Conservation (phyloP, 1,140 invertebrate species). For the Drosophila carrolli region DNA sequence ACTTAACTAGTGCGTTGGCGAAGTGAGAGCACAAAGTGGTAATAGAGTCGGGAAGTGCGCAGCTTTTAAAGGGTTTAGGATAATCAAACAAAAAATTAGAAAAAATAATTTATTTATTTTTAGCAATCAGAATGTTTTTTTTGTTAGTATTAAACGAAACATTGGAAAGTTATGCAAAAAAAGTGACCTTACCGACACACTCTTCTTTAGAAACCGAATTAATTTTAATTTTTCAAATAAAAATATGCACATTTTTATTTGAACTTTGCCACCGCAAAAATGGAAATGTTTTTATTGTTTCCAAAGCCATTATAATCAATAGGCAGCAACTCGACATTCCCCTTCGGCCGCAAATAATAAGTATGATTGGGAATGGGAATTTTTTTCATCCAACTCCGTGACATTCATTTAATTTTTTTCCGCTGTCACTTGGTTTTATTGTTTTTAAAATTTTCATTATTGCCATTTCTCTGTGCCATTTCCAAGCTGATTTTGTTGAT, state of each 20-base stretch:
- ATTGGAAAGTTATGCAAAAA: background rate
- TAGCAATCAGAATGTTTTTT: no score
- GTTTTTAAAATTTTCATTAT: slow-evolving; percentile 16
- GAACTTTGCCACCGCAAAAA: slow-evolving; percentile 5
- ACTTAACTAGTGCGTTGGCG: slow-evolving; percentile 40
- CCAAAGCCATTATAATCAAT: slow-evolving; percentile 18
- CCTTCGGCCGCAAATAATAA: slow-evolving; percentile 1
- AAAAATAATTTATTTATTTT: background rate
- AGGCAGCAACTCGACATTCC: background rate
- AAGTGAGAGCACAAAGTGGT: background rate
- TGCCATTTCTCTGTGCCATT: slow-evolving; percentile 12
- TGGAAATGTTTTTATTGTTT: slow-evolving; percentile 17
- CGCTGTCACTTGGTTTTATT: slow-evolving; percentile 26
- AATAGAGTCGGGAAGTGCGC: background rate
- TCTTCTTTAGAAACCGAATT: background rate
- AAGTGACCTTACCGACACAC: background rate
- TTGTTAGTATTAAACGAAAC: background rate
- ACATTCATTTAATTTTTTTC: slow-evolving; percentile 9
- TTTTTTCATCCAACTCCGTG: slow-evolving; percentile 5
- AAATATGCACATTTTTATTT: slow-evolving; percentile 10
- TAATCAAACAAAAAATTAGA: background rate
- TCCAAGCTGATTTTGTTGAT: slow-evolving; percentile 36
- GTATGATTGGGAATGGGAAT: background rate
- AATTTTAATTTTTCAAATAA: background rate
- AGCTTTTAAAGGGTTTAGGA: background rate